phyloP scores from a whole-genome alignment of 2,797 vertebrate species.

The Cryptoblepharus egeriae region DNA sequence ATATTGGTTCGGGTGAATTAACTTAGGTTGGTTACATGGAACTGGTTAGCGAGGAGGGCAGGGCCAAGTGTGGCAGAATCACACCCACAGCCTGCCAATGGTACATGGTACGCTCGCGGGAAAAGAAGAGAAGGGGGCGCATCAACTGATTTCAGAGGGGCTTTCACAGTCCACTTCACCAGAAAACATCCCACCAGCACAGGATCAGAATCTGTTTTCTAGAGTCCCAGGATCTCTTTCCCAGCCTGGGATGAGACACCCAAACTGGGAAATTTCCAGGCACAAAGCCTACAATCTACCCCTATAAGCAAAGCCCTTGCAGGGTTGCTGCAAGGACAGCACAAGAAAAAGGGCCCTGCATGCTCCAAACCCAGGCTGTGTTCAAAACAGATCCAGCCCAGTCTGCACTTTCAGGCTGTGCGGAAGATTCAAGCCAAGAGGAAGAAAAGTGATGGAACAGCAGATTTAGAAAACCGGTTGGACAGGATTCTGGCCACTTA shows the following conservation, averaged over 20 bases:
- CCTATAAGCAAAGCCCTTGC: too few species aligned
- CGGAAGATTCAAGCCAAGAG: background rate
- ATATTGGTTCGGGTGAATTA: too few species aligned
- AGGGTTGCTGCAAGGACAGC: background rate
- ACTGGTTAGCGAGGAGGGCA: too few species aligned
- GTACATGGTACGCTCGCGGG: too few species aligned
- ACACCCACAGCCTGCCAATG: too few species aligned
- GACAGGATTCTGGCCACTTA: conserved; percentile 61
- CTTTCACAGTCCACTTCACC: too few species aligned
- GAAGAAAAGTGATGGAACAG: conserved; percentile 24
- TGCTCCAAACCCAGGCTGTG: background rate
- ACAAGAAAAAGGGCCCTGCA: background rate
- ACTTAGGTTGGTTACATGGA: too few species aligned
- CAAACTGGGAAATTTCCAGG: too few species aligned
- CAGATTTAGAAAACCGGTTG: conserved; percentile 62
- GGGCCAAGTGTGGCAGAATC: too few species aligned
- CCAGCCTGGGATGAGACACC: background rate
- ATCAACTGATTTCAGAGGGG: too few species aligned
- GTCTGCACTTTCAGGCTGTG: conserved; percentile 16
- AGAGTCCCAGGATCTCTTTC: background rate
- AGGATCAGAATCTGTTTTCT: background rate
- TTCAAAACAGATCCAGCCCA: too few species aligned
- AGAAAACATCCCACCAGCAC: background rate
- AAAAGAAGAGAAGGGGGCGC: too few species aligned
- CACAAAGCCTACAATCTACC: background rate